A percentile compares a stretch with the other conserved stretches of the same genome.
Evolutionary conservation across 1,140 invertebrate genomes (phyloP).

Genomic region (Protaetia brevitarsis): DNA sequence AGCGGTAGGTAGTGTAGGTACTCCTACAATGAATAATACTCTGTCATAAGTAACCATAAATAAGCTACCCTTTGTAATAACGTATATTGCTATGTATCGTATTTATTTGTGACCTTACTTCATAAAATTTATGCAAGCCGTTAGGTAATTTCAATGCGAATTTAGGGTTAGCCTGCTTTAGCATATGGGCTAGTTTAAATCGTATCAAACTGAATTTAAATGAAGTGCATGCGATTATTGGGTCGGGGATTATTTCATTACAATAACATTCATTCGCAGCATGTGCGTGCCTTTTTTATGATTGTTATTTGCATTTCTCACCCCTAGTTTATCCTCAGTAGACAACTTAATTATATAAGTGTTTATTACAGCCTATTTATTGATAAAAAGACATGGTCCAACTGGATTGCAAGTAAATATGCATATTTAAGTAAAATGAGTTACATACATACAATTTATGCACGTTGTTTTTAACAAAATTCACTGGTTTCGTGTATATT

Average conservation of each 20-base stretch:
- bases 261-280: neutral
- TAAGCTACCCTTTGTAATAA: too few species aligned
- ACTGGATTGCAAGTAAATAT: too few species aligned
- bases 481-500: too few species aligned
- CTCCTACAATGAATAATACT: too few species aligned
- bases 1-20: too few species aligned
- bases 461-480: neutral
- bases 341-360: neutral
- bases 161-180: constrained; percentile 21
- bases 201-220: constrained; percentile 30
- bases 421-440: too few species aligned
- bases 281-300: neutral
- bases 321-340: neutral
- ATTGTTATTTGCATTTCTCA: neutral
- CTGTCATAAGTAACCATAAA: too few species aligned
- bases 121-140: neutral
- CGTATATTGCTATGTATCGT: neutral
- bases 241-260: constrained; percentile 27
- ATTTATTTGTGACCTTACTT: too few species aligned
- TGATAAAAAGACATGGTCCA: neutral
- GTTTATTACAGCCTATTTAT: neutral
- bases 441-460: neutral
- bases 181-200: constrained; percentile 31
- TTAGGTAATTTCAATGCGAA: neutral
- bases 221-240: constrained; percentile 24